A percentile compares a stretch with the other conserved stretches of the same genome.
These are phyloP conservation scores for Copsychus sechellarum DNA, from an alignment of 2,113 vertebrate species.

Conservation along the genomic window DNA sequence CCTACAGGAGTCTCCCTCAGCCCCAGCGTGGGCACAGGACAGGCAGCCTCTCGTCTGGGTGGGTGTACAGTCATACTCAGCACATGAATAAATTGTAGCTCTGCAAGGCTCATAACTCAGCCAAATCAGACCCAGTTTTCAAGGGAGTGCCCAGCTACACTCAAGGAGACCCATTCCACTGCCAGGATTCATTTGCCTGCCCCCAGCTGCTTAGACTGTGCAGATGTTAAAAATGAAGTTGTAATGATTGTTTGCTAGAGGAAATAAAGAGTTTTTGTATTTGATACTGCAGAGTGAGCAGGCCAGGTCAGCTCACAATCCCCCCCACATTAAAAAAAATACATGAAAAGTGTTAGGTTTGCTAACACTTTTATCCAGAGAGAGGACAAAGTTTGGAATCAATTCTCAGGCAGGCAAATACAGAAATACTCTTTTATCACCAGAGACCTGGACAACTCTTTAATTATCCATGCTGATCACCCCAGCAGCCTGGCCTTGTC, in stretches of 20 bases:
- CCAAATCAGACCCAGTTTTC: not conserved
- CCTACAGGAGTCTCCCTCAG: not conserved
- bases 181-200: not conserved
- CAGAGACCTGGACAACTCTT: not conserved
- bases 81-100: not conserved
- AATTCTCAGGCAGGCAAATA: not conserved
- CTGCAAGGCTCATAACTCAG: not conserved
- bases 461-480: not conserved
- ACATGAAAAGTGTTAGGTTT: rapidly evolving
- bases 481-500: not conserved
- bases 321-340: not conserved
- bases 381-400: not conserved
- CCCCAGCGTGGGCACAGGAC: not conserved
- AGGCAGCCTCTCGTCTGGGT: not conserved
- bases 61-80: not conserved
- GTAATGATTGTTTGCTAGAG: not conserved
- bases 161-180: not conserved
- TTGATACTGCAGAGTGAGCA: not conserved
- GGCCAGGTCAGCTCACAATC: not conserved
- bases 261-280: not conserved
- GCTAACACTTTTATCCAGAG: not conserved
- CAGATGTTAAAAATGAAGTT: not conserved
- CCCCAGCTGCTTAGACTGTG: not conserved
- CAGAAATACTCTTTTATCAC: not conserved
- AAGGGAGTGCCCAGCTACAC: rapidly evolving